These are phyloP conservation scores for Protaetia brevitarsis DNA, from an alignment of 1,140 invertebrate genomes.

Conservation along the genomic window DNA sequence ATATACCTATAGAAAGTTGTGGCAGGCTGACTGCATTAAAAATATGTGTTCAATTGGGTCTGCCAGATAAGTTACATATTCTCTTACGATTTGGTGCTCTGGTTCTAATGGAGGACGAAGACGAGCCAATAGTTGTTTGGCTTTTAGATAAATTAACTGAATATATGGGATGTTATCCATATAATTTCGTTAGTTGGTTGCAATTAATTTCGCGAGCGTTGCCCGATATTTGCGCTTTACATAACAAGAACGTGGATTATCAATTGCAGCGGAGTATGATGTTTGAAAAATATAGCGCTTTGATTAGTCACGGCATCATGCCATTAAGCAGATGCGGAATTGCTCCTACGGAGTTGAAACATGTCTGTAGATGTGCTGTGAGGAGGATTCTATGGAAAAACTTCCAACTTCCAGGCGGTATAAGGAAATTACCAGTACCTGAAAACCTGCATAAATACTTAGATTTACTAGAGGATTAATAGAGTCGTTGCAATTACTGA, in stretches of 20 bases:
- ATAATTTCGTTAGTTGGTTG: constrained; percentile 63
- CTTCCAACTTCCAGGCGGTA: constrained; percentile 69
- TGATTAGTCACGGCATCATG: constrained; percentile 62
- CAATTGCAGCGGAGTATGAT: constrained; percentile 55
- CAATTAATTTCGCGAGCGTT: constrained; percentile 64
- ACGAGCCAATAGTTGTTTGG: constrained; percentile 54
- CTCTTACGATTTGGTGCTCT: constrained; percentile 68
- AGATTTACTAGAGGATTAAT: constrained; percentile 66
- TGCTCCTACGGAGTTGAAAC: constrained; percentile 59
- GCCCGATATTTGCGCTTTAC: constrained; percentile 45
- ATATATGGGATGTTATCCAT: constrained; percentile 60
- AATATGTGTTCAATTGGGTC: constrained; percentile 66
- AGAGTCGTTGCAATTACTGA: too few relatives aligned
- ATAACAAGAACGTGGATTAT: constrained; percentile 47
- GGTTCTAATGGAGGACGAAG: constrained; percentile 51
- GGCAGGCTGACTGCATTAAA: constrained; percentile 64
- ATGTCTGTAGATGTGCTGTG: constrained; percentile 64
- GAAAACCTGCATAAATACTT: constrained; percentile 63
- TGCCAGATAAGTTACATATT: constrained; percentile 69
- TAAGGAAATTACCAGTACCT: constrained; percentile 64
- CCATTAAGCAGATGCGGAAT: constrained; percentile 59
- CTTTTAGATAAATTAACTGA: constrained; percentile 65
- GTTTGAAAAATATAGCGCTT: constrained; percentile 60
- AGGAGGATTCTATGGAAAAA: constrained; percentile 62
- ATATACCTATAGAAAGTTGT: constrained; percentile 75